Evolutionary conservation across 2,113 vertebrate genomes (phyloP).

Genomic region (Anolis carolinensis): DNA sequence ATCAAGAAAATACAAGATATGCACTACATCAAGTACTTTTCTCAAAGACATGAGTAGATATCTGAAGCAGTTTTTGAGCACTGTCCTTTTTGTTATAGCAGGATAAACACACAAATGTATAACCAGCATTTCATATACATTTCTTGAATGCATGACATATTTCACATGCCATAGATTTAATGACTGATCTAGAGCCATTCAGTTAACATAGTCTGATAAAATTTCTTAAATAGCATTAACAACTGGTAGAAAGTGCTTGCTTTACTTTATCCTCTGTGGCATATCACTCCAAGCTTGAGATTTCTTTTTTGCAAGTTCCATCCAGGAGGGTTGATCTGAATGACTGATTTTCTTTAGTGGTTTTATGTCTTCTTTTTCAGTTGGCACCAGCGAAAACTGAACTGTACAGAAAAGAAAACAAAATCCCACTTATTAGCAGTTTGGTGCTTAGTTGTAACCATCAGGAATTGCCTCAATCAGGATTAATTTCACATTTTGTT

Average conservation of each 20-base stretch:
- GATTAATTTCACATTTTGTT: not conserved
- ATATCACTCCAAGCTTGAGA: conserved; percentile 97
- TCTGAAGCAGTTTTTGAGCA: conserved; percentile 29
- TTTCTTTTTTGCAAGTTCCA: conserved; percentile 97
- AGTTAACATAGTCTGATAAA: conserved; percentile 25
- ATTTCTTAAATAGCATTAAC: conserved; percentile 22
- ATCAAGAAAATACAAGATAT: rapidly evolving
- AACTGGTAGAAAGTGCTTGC: not conserved
- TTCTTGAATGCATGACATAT: conserved; percentile 52
- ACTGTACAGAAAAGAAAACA: conserved; percentile 52
- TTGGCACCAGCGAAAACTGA: conserved; percentile 51
- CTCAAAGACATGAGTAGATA: conserved; percentile 33
- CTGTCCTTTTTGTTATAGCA: conserved; percentile 42
- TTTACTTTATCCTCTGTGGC: conserved; percentile 81
- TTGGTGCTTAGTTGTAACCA: not conserved
- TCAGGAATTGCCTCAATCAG: not conserved
- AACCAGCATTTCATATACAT: conserved; percentile 35
- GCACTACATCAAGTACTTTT: conserved; percentile 26
- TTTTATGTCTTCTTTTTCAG: conserved; percentile 76
- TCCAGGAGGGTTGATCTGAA: conserved; percentile 87
- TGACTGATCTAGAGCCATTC: conserved; percentile 44
- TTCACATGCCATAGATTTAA: conserved; percentile 52
- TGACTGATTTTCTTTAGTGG: conserved; percentile 74
- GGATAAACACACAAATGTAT: conserved; percentile 54
- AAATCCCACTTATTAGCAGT: conserved; percentile 7